Percentiles rank a stretch among this genome's conserved stretches.
Evolutionary conservation across 2,113 vertebrate genomes (phyloP).

Genomic region (Cygnus atratus): DNA sequence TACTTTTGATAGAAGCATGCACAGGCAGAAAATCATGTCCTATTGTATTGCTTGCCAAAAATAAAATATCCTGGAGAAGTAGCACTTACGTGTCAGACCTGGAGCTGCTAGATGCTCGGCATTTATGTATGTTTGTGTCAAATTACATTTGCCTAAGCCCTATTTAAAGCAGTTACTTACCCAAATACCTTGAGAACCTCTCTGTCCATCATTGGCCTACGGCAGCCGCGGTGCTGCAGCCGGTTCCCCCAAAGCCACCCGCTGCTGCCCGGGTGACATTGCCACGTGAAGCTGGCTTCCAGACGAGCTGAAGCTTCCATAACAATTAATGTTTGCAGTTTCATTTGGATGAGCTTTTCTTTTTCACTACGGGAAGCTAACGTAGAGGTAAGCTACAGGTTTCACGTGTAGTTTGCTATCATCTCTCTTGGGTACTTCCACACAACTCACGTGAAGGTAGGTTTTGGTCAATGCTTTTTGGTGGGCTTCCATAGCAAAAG

Average conservation of each 20-base stretch:
- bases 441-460: too few species aligned
- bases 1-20: not conserved
- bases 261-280: not conserved
- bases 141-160: not conserved
- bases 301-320: not conserved
- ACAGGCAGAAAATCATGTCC: conserved; percentile 24
- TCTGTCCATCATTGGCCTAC: not conserved
- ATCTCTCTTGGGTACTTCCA: not conserved
- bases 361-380: not conserved
- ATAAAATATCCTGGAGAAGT: not conserved
- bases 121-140: not conserved
- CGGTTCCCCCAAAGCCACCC: not conserved
- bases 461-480: not conserved
- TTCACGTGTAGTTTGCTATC: not conserved
- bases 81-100: not conserved
- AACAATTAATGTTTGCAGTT: not conserved
- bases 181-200: not conserved
- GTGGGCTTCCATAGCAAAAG: not conserved
- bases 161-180: not conserved
- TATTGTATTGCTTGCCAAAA: conserved; percentile 34
- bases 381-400: not conserved
- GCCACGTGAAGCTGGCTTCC: not conserved
- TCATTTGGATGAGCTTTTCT: not conserved
- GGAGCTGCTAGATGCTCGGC: not conserved
- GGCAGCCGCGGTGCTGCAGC: not conserved